phyloP scores from a whole-genome alignment of 1,140 invertebrate species.

The Musca vetustissima region DNA sequence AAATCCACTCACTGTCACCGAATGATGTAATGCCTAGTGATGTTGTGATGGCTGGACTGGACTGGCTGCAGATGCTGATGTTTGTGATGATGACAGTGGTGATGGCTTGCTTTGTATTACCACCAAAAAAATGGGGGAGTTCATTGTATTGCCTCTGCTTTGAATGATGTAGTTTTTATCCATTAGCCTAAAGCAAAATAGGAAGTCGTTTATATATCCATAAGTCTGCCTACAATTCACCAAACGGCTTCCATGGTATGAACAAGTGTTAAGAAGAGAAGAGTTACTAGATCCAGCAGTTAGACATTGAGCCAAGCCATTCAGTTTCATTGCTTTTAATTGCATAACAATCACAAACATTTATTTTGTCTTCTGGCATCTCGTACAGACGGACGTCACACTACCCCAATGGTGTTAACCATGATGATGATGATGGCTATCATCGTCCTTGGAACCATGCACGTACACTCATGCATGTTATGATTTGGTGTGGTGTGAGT shows the following conservation, averaged over 20 bases:
- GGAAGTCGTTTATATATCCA: constrained; percentile 10
- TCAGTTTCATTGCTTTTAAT: constrained; percentile 24
- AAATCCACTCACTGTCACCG: constrained; percentile 18
- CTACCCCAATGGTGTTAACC: neutral
- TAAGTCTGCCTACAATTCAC: neutral
- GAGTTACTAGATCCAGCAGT: neutral
- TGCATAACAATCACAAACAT: constrained; percentile 24
- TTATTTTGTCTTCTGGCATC: neutral
- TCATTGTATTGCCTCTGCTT: constrained; percentile 2
- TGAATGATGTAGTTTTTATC: neutral
- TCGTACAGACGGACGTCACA: neutral
- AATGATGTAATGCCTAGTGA: constrained; percentile 18
- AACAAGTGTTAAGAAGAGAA: neutral
- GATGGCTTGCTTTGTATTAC: constrained; percentile 11
- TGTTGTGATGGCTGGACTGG: constrained; percentile 3
- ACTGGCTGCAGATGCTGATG: neutral
- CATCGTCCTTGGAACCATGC: neutral
- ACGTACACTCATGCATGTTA: neutral
- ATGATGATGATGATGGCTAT: neutral
- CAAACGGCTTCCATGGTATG: neutral
- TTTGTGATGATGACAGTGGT: constrained; percentile 16
- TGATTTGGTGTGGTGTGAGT: too few relatives aligned
- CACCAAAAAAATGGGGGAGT: neutral
- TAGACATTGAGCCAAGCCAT: neutral
- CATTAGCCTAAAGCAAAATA: constrained; percentile 10